Conservation (phyloP, 1,140 invertebrate species). For the Coboldia fuscipes region DNA sequence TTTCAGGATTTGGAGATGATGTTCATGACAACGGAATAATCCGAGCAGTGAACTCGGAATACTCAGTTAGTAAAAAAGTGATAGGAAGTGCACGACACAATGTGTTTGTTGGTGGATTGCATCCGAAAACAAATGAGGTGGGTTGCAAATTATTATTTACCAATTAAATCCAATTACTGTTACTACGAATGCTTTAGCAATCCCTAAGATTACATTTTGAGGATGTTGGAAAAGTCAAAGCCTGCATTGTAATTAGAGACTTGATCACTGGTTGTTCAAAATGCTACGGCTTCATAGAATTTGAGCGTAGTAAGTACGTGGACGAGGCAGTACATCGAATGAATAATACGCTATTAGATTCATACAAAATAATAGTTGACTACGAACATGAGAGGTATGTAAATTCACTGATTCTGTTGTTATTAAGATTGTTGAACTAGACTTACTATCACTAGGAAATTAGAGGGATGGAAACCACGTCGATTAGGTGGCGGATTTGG, state of each 20-base stretch:
- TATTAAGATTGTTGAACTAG: too few relatives aligned
- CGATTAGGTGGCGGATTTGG: constrained; percentile 72
- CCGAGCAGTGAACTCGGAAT: constrained; percentile 46
- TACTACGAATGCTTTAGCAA: constrained; percentile 16
- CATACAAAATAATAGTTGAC: constrained; percentile 46
- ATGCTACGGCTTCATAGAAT: constrained; percentile 75
- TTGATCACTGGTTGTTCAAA: constrained; percentile 63
- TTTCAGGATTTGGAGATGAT: constrained; percentile 1
- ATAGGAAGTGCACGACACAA: constrained; percentile 48
- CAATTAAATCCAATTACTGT: background rate
- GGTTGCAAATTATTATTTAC: background rate
- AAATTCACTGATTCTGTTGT: too few relatives aligned
- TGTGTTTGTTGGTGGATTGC: constrained; percentile 58
- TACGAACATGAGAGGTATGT: constrained; percentile 30
- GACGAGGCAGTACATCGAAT: constrained; percentile 33
- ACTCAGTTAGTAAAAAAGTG: constrained; percentile 39
- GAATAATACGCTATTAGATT: constrained; percentile 30
- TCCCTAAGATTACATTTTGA: constrained; percentile 35
- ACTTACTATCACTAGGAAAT: constrained; percentile 5
- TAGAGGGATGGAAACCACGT: constrained; percentile 65
- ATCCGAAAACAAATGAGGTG: constrained; percentile 39
- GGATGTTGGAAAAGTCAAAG: constrained; percentile 39
- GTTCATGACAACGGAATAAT: constrained; percentile 54
- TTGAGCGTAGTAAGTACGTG: constrained; percentile 34
- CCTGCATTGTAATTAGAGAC: constrained; percentile 48